Conservation (phyloP, 1,140 invertebrate species). For the Atta cephalotes region DNA sequence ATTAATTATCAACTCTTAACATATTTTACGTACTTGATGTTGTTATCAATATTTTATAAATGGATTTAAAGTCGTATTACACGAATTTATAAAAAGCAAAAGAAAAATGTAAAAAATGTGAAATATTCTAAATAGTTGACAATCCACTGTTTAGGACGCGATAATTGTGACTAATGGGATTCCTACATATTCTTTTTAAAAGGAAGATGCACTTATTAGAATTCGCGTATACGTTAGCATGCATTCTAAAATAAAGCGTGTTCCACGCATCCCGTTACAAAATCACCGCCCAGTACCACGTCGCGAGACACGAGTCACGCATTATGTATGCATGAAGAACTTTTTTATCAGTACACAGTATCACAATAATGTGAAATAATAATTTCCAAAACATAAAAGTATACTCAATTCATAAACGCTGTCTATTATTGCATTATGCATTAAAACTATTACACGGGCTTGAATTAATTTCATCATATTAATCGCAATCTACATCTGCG, state of each 20-base stretch:
- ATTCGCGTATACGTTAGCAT: slow-evolving; percentile 25
- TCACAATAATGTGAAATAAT: slow-evolving; percentile 50
- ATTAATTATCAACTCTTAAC: background rate
- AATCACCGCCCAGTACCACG: background rate
- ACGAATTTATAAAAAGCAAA: slow-evolving; percentile 7
- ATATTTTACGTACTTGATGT: background rate
- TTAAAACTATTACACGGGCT: background rate
- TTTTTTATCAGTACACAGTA: slow-evolving; percentile 56
- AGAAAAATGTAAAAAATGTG: background rate
- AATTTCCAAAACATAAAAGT: slow-evolving; percentile 28
- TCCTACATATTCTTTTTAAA: background rate
- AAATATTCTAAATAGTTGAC: background rate
- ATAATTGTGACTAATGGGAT: background rate
- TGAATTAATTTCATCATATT: background rate
- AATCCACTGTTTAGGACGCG: background rate
- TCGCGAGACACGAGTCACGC: slow-evolving; percentile 46
- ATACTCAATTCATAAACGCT: background rate
- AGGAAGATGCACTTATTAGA: background rate
- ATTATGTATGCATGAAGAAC: slow-evolving; percentile 57
- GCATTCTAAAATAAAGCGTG: background rate
- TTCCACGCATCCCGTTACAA: slow-evolving; percentile 8
- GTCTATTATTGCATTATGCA: slow-evolving; percentile 3
- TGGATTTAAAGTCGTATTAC: background rate
- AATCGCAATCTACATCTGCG: background rate
- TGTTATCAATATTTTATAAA: background rate